A percentile compares a stretch with the other conserved stretches of the same genome.
phyloP scores from a whole-genome alignment of 2,797 vertebrate species.

The Psittacula derbiana region DNA sequence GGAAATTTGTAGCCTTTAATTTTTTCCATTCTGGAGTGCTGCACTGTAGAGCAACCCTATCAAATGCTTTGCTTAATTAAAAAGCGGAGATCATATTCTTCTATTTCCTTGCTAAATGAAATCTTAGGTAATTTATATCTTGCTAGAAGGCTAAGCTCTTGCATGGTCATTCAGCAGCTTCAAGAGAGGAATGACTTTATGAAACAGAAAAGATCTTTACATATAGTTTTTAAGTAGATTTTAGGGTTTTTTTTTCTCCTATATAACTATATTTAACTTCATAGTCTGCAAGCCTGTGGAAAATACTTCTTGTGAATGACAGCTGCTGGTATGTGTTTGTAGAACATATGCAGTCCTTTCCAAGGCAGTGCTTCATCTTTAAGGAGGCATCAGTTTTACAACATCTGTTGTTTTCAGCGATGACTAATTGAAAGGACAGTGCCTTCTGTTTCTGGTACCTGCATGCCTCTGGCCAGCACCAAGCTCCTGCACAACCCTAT shows the following conservation, averaged over 20 bases:
- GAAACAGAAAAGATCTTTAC: not conserved
- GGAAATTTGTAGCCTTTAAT: not conserved
- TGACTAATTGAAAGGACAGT: not conserved
- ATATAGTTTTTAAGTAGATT: slow-evolving; percentile 9
- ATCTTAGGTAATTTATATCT: slow-evolving; percentile 16
- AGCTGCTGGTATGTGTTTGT: slow-evolving; percentile 9
- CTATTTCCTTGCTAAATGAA: slow-evolving; percentile 20
- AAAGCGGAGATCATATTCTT: slow-evolving; percentile 3
- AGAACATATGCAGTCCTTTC: not conserved
- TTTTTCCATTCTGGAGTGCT: not conserved
- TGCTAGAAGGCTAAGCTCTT: not conserved
- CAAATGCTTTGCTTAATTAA: slow-evolving; percentile 44
- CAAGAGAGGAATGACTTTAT: not conserved
- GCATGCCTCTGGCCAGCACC: not conserved
- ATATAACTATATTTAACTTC: slow-evolving; percentile 34
- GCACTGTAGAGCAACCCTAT: not conserved
- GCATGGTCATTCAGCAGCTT: not conserved
- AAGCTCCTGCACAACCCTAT: not conserved
- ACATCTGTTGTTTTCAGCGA: not conserved
- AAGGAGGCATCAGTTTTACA: not conserved
- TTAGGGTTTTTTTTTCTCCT: slow-evolving; percentile 12
- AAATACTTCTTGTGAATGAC: slow-evolving; percentile 7
- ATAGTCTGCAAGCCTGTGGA: slow-evolving; percentile 24
- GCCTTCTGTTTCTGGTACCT: not conserved
- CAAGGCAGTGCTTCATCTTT: not conserved